These are phyloP conservation scores for Sepiola atlantica DNA, from an alignment of 2,888 invertebrate genomes.

Conservation along the genomic window DNA sequence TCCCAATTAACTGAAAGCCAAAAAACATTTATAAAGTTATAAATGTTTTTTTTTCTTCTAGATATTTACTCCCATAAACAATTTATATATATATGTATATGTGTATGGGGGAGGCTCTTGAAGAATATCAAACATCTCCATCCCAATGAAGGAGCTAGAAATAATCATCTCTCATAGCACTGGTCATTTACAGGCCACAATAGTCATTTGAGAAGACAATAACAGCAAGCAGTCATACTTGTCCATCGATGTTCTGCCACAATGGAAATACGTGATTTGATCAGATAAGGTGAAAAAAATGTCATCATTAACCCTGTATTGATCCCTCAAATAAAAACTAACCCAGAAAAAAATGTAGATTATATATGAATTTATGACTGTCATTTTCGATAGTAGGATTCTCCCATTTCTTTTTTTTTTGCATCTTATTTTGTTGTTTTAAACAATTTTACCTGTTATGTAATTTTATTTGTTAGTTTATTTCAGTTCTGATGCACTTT, in stretches of 20 bases:
- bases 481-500: not conserved
- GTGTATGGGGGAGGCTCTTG: not conserved
- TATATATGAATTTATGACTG: not conserved
- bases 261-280: no score
- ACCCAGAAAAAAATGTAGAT: not conserved
- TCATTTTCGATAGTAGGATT: not conserved
- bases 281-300: no score
- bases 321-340: not conserved
- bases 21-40: not conserved
- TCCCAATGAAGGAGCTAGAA: not conserved
- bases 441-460: not conserved
- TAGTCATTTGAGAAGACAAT: not conserved
- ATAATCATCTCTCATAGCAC: not conserved
- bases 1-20: not conserved
- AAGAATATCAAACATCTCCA: not conserved
- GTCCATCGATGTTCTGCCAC: no score
- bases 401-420: not conserved
- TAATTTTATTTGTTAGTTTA: not conserved
- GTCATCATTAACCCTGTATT: not conserved
- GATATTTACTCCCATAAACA: no score
- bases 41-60: not conserved
- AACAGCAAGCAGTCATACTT: not conserved
- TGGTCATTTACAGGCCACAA: no score
- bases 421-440: not conserved
- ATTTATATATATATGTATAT: no score